Percentiles rank a stretch among this genome's conserved stretches.
Evolutionary conservation across 2,113 vertebrate genomes (phyloP).

Genomic region (Macrotis lagotis): DNA sequence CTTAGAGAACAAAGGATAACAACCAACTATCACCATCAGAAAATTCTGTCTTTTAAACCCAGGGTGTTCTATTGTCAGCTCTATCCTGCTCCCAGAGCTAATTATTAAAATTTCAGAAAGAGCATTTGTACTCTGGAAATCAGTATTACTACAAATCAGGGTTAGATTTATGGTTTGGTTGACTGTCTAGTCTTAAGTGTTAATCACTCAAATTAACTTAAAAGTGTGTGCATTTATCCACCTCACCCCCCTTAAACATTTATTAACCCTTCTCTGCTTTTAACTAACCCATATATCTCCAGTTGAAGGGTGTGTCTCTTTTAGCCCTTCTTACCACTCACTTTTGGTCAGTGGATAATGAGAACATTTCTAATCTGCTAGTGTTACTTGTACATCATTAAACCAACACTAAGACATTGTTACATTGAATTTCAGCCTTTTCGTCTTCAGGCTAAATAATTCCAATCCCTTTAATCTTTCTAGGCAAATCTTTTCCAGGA

Average conservation of each 20-base stretch:
- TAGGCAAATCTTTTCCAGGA: not conserved
- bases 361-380: not conserved
- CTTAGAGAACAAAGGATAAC: not conserved
- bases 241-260: not conserved
- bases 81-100: not conserved
- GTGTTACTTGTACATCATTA: not conserved
- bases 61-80: not conserved
- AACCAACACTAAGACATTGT: not conserved
- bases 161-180: not conserved
- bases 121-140: not conserved
- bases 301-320: not conserved
- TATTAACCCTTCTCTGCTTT: constrained; percentile 2
- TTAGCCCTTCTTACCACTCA: not conserved
- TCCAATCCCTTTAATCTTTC: constrained; percentile 11
- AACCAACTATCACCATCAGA: not conserved
- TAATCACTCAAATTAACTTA: not conserved
- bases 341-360: not conserved
- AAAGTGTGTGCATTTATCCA: not conserved
- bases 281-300: not conserved
- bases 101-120: not conserved
- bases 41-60: not conserved
- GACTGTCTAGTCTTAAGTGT: not conserved
- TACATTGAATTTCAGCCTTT: not conserved
- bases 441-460: constrained; percentile 36
- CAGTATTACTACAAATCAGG: not conserved